Evolutionary conservation across 2,888 invertebrate species (phyloP).

Genomic region (Busseola fusca): DNA sequence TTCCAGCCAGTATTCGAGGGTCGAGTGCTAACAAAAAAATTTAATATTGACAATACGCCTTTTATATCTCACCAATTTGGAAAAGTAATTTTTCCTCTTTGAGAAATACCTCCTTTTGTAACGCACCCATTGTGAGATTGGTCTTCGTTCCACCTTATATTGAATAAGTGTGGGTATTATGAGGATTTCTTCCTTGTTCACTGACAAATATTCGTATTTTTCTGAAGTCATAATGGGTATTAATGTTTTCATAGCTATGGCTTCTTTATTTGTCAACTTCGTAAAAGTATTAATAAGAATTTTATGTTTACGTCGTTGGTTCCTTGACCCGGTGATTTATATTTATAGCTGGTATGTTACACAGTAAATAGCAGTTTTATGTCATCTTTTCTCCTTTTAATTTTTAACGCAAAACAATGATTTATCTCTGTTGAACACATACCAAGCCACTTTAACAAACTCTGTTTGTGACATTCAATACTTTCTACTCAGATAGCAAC

Average conservation of each 20-base stretch:
- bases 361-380: neutral
- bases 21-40: conserved; percentile 57
- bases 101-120: conserved; percentile 61
- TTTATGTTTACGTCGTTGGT: neutral
- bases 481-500: neutral
- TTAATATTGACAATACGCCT: conserved; percentile 68
- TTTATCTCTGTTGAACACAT: neutral
- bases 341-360: neutral
- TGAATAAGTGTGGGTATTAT: conserved; percentile 65
- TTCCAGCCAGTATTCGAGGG: conserved; percentile 42
- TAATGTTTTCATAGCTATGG: conserved; percentile 9
- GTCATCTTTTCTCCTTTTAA: neutral
- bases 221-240: conserved; percentile 33
- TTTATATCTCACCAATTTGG: conserved; percentile 66
- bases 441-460: neutral
- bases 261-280: conserved; percentile 15
- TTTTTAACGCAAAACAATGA: neutral
- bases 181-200: conserved; percentile 43
- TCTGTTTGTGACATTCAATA: neutral
- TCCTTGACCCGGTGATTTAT: neutral
- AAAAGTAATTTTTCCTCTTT: conserved; percentile 68
- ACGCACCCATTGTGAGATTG: conserved; percentile 60
- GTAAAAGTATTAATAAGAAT: neutral
- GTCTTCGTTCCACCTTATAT: conserved; percentile 56
- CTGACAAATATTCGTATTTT: conserved; percentile 55